Evolutionary conservation across 2,113 vertebrate genomes (phyloP), one percentile per base, ranked within the genome.

Genomic region (Zosterops hypoxanthus): DNA sequence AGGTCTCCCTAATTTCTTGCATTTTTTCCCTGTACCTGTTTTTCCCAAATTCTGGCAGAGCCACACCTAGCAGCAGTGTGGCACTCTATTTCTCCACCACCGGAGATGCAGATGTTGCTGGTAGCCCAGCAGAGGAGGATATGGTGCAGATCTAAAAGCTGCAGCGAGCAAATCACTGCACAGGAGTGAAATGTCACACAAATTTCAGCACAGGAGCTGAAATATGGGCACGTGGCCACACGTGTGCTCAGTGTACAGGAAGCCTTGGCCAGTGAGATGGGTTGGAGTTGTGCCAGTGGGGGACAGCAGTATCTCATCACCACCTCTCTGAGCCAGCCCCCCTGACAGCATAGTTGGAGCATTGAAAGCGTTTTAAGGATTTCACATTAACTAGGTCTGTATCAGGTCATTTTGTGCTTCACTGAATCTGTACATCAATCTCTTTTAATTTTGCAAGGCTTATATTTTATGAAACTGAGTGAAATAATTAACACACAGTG

Each of bases 381-480:
- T 92, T 94, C 82, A 70, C 73, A 70, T 96, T 94, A 91, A 71
- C 81, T 55, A 57, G 41, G 36, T 83, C 85, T 86, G 53, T 75
- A 73, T 70, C 50, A 61, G 75, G 55, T 28, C 75, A 93, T 92
- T 97, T 91, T 95, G 86, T 88, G 88, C 90, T 91, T 95, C 88
- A 47, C 42, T 86, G 86, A 81, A 88, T 90, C 89, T 90, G 75
- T 86, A 64, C 91, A 86, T 93, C 95, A 90, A 84, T 94, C 91
- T 95, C 25, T 86, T 56, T 90, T 78, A 82, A 75, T 91, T 95
- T 88, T 65, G 46, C 36, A 61, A 85, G 82, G 61, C 56, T 80
- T 85, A 52, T n/a, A 83, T 42, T 47, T 70, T 82, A 66, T 79
- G 87, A 94, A 92, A 66, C 2, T 0, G 39, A 76, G 50, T 57